These are phyloP conservation scores for Sebastes kiyomatsui DNA, from an alignment of 2,797 vertebrate species.

Conservation along the genomic window DNA sequence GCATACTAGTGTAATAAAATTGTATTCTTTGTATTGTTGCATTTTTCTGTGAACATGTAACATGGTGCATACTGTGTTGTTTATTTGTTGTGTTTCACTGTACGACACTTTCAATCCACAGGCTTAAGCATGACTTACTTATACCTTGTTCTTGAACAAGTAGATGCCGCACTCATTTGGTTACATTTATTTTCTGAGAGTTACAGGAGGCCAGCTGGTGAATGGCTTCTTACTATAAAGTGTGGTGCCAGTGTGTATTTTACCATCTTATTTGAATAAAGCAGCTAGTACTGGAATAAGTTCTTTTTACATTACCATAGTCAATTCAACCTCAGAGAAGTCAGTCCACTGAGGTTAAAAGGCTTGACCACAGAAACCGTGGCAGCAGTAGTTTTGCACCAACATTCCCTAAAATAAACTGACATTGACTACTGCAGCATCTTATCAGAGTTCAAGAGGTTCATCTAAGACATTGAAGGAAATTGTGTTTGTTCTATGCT, in stretches of 20 bases:
- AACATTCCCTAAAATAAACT: not conserved
- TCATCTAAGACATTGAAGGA: not conserved
- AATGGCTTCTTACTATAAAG: not conserved
- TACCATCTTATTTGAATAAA: constrained; percentile 21
- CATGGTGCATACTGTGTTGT: not conserved
- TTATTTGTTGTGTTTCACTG: not conserved
- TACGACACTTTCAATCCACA: not conserved
- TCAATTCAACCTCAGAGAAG: not conserved
- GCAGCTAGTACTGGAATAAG: constrained; percentile 1
- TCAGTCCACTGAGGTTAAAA: not conserved
- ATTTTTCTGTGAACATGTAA: not conserved
- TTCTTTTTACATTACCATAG: not conserved
- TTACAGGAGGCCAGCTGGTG: not conserved
- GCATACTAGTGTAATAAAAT: not conserved
- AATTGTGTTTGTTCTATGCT: not conserved
- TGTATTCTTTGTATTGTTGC: not conserved
- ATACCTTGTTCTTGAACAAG: not conserved
- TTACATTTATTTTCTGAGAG: not conserved
- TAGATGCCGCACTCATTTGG: not conserved
- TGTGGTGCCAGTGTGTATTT: not conserved
- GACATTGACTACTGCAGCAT: not conserved
- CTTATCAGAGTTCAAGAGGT: not conserved
- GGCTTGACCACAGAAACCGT: not conserved
- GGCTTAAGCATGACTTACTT: not conserved
- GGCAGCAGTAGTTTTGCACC: not conserved